Evolutionary conservation across 2,888 invertebrate species (phyloP).

Genomic region (Apamea anceps): DNA sequence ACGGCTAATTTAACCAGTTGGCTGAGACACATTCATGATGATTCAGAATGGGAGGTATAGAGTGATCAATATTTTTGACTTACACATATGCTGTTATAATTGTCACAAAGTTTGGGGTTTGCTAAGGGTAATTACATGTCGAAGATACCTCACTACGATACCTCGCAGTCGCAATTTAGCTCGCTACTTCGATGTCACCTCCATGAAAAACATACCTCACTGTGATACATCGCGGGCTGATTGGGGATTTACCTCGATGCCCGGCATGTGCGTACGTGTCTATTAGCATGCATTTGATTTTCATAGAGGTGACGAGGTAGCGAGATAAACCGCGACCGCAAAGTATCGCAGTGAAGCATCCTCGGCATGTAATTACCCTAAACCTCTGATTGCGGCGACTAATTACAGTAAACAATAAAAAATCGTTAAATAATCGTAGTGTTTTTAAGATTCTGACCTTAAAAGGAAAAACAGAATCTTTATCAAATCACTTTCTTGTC

Average conservation of each 20-base stretch:
- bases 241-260: not conserved
- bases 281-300: not conserved
- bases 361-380: not conserved
- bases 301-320: not conserved
- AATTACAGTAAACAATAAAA: too few relatives aligned
- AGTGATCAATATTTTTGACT: too few relatives aligned
- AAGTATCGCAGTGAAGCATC: not conserved
- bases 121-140: not conserved
- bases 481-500: not conserved
- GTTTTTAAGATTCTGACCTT: not conserved
- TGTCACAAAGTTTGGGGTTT: not conserved
- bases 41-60: not conserved
- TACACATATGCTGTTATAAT: not conserved
- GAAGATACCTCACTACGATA: not conserved
- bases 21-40: too few relatives aligned
- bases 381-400: not conserved
- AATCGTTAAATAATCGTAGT: not conserved
- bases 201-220: not conserved
- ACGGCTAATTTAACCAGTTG: too few relatives aligned
- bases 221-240: not conserved
- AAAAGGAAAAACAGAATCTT: not conserved
- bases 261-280: not conserved
- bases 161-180: not conserved
- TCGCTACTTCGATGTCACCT: not conserved
- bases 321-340: not conserved